Percentiles rank a stretch among this genome's conserved stretches.
Conservation (phyloP, 2,888 invertebrate genomes). For the Thymelicus acteon region DNA sequence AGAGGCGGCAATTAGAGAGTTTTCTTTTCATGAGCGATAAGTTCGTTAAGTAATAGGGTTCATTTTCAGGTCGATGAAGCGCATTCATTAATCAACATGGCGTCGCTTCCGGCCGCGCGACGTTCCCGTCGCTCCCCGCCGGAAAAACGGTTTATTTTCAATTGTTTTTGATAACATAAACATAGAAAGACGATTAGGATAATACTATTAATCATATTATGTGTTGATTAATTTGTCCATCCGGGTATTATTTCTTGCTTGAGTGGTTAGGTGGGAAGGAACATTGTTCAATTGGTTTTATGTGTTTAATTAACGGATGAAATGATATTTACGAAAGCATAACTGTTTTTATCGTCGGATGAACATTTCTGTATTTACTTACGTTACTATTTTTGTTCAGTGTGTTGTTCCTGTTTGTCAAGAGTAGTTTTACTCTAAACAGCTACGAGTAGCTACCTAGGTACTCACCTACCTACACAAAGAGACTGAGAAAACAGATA, state of each 20-base stretch:
- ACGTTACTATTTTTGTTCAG: no score
- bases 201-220: slow-evolving; percentile 72
- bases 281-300: neutral
- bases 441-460: no score
- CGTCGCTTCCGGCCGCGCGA: slow-evolving; percentile 62
- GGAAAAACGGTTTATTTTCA: slow-evolving; percentile 77
- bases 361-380: no score
- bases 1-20: slow-evolving; percentile 70
- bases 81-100: slow-evolving; percentile 75
- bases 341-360: neutral
- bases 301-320: slow-evolving; percentile 1
- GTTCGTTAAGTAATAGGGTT: slow-evolving; percentile 75
- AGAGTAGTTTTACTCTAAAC: no score
- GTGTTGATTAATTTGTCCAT: slow-evolving; percentile 63
- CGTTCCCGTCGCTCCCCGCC: slow-evolving; percentile 54
- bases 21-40: slow-evolving; percentile 65
- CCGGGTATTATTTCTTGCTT: slow-evolving; percentile 51
- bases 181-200: slow-evolving; percentile 64
- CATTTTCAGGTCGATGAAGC: slow-evolving; percentile 72
- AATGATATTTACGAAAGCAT: neutral
- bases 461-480: no score
- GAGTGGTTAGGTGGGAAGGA: slow-evolving; percentile 3
- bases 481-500: no score
- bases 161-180: slow-evolving; percentile 82
- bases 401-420: no score